Base-by-base conservation (phyloP, 2,888 invertebrate genomes). In the Monoplex corrugatus region DNA sequence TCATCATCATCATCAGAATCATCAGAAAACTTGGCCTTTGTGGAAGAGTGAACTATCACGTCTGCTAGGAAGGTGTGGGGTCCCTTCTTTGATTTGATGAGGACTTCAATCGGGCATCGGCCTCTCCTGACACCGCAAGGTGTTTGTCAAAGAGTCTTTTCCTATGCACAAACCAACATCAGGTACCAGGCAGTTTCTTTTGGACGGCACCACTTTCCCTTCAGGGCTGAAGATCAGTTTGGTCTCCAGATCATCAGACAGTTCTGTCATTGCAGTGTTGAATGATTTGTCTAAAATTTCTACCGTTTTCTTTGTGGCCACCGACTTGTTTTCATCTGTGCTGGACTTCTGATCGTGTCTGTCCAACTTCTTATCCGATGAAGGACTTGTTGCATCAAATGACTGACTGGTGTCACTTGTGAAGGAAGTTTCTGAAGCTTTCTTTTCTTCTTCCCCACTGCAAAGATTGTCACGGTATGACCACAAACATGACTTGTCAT, bases 191-290 rank as follows among this genome's bases (percentile, higher is more conserved):
- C 87, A 75, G 16, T 50, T 6, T 40, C 23, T 78, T 3, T 16
- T 43, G 23, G 78, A 63, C 19, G 35, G 5, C n/a, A 87, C 50
- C 23, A 80, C 78, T 45, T 87, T 57, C 13, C 87, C 80, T 28
- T 87, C 85, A 38, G 90, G 89, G 32, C 89, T 90, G 63, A 90
- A 90, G 0, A 86, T 84, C 6, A 90, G 87, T 68, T 90, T 90
- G 45, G 13, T 32, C 78, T 89, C 82, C 50, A 90, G 68, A 43
- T 87, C 90, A 16, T 89, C 86, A 63, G 89, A 89, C n/a, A 90
- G 86, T 32, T 90, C 87, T 0, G 84, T 89, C 78, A 90, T 68
- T 28, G 57, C 40, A 28, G 87, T 87, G 86, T 90, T 90, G 40
- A 90, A 89, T 23, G 90, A 90, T 86, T 86, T 83, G 44, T 90